Base-by-base conservation (phyloP, 2,113 vertebrate genomes). In the Apteryx mantelli region DNA sequence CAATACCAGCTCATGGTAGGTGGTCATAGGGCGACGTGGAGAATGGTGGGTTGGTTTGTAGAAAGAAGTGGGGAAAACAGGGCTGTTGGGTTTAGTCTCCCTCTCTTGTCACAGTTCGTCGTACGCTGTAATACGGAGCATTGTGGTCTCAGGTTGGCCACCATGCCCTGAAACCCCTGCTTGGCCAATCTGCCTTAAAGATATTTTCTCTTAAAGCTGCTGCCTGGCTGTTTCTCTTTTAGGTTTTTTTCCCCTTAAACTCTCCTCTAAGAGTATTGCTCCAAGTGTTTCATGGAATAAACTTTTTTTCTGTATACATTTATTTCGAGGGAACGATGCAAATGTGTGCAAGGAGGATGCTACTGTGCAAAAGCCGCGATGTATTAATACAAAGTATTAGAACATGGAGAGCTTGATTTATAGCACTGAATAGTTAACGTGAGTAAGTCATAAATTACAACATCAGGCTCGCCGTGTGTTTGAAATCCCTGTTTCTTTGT, bases 361-460 rank as follows among this genome's bases (percentile, higher is more conserved):
- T 94, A 48, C 82, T 96, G 93, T 97, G 79, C 74, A 68, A 91
- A 71, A 95, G 34, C 32, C n/a, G 16, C 82, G 63, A 93, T 96
- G 21, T 94, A 89, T 96, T 96, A 95, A 80, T 97, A 87, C 11
- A 32, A 86, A 64, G n/a, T 95, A 92, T 90, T 91, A 69, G 73
- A 91, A 64, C 13, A 11, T 86, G 95, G 95, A 97, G 79, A 69
- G 46, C 80, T 97, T 96, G 86, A 95, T 97, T 97, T 97, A 88
- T 93, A 94, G 88, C 42, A 32, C 28, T 86, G 74, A 80, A 44
- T 90, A 91, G 94, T 89, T 97, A 96, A 94, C 93, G 40, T 70
- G 36, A 96, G 73, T 91, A 95, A 96, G 92, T 96, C 56, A 96
- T 94, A 92, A 95, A 83, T 94, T 87, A 92, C 7, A 73, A 40